These are phyloP conservation scores for Fopius arisanus DNA, from an alignment of 1,140 invertebrate species.

Conservation along the genomic window DNA sequence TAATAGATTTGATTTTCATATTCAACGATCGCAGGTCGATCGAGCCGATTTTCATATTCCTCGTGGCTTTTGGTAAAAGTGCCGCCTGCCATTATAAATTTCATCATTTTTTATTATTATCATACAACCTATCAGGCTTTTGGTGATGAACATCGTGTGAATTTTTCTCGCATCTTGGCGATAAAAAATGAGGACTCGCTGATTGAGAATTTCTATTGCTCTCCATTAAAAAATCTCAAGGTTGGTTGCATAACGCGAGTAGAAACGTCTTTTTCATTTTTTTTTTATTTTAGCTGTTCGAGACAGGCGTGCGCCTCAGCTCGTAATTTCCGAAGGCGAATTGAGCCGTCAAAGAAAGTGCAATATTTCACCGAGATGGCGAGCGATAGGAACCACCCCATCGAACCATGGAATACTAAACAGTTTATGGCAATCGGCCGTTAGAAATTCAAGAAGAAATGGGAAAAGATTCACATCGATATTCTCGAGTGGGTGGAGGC, in stretches of 20 bases:
- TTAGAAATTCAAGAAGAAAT: constrained; percentile 32
- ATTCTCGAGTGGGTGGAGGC: constrained; percentile 18
- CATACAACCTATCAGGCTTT: constrained; percentile 6
- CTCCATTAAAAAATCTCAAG: too few species aligned
- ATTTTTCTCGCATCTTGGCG: too few species aligned
- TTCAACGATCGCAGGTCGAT: constrained; percentile 30
- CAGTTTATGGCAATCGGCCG: constrained; percentile 46
- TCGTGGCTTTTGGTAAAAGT: constrained; percentile 35
- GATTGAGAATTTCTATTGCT: background rate
- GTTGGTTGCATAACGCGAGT: too few species aligned
- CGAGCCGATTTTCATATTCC: constrained; percentile 14
- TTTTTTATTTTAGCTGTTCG: background rate
- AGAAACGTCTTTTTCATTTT: too few species aligned
- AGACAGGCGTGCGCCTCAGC: background rate
- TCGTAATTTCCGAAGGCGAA: constrained; percentile 50
- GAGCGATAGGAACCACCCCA: constrained; percentile 49
- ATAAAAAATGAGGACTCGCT: too few species aligned
- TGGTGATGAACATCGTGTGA: too few species aligned
- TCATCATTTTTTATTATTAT: constrained; percentile 43
- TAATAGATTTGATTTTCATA: constrained; percentile 54
- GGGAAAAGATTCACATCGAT: constrained; percentile 14
- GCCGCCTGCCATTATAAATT: constrained; percentile 52
- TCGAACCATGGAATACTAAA: constrained; percentile 54
- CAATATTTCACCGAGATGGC: constrained; percentile 58
- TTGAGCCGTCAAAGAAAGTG: constrained; percentile 58